Percentiles rank a stretch among this genome's conserved stretches.
These are phyloP conservation scores for Marmota monax DNA, from an alignment of 2,113 vertebrate genomes.

Conservation along the genomic window DNA sequence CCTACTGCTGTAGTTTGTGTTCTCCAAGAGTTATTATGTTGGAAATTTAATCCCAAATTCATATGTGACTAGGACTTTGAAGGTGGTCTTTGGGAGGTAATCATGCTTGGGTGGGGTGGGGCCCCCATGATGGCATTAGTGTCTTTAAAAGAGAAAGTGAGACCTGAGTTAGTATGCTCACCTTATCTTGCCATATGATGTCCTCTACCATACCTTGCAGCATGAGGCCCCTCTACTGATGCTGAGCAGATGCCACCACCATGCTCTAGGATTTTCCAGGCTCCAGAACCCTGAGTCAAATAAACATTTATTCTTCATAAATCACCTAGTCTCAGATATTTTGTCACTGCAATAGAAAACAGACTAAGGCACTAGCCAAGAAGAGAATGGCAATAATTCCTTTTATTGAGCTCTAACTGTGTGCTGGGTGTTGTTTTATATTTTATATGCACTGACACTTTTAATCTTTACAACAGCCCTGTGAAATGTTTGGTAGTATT, in stretches of 20 bases:
- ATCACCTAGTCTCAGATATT: neutral
- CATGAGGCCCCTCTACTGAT: neutral
- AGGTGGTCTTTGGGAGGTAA: neutral
- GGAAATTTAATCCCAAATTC: neutral
- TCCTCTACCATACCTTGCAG: neutral
- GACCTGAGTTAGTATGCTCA: neutral
- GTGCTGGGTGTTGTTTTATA: neutral
- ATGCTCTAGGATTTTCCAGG: neutral
- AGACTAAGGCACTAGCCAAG: neutral
- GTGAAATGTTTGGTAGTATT: neutral
- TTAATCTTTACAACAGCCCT: neutral
- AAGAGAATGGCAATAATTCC: neutral
- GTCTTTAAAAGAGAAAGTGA: neutral
- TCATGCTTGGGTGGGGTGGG: neutral
- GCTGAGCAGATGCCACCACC: neutral
- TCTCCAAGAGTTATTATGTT: neutral
- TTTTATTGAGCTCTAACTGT: neutral
- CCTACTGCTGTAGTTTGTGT: neutral
- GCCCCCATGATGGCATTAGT: neutral
- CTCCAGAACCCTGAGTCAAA: neutral
- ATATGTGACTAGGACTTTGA: neutral
- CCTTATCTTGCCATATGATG: neutral
- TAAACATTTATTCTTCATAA: neutral
- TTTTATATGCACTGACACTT: neutral
- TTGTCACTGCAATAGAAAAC: neutral